Evolutionary conservation across 1,140 invertebrate species (phyloP).

Genomic region (Wiebesia pumilae): DNA sequence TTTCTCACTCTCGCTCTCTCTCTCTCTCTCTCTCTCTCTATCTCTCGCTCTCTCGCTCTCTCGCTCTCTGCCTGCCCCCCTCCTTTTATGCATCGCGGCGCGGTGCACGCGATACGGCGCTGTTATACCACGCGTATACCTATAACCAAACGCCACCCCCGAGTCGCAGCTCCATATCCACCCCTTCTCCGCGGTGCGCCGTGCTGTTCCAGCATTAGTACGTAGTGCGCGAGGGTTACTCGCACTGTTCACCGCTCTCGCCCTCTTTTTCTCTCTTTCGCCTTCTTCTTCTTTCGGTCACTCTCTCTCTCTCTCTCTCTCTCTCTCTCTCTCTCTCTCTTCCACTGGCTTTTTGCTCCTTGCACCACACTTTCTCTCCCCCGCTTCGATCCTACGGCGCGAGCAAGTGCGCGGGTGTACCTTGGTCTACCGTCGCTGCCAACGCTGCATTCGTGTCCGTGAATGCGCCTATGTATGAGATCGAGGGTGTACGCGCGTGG

Average conservation of each 20-base stretch:
- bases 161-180: not conserved
- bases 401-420: not conserved
- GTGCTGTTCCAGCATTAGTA: not conserved
- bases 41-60: slow-evolving; percentile 44
- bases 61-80: not conserved
- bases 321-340: no score
- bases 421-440: not conserved
- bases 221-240: slow-evolving; percentile 8
- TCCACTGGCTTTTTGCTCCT: not conserved
- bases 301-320: no score
- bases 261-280: no score
- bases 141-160: slow-evolving; percentile 31
- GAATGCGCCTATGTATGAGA: not conserved
- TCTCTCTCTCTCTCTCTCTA: slow-evolving; percentile 54
- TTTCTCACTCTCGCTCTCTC: not conserved
- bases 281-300: no score
- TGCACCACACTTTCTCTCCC: not conserved
- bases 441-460: not conserved
- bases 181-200: not conserved
- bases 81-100: slow-evolving; percentile 59
- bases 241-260: not conserved
- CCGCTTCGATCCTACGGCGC: not conserved
- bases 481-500: not conserved
- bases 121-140: not conserved
- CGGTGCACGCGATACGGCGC: slow-evolving; percentile 7